Conservation (phyloP, 23 tunicate genomes). For the Ciona savignyi region DNA sequence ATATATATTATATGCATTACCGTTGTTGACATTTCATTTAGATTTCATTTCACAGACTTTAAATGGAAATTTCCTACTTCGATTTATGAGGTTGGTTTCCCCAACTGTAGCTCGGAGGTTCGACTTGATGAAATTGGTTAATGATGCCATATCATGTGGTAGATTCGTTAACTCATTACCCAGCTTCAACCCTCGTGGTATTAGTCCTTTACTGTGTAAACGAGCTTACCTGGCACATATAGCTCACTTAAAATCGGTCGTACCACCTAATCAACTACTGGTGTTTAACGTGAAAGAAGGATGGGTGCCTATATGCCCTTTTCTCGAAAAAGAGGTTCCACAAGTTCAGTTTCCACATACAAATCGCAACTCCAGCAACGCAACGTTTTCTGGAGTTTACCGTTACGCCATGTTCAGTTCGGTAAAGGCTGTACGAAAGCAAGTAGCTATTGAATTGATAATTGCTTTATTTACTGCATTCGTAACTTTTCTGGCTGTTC, state of each 20-base stretch:
- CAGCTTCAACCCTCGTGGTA: neutral
- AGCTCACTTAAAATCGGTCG: neutral
- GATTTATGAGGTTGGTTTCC: neutral
- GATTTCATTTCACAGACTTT: conserved; percentile 11
- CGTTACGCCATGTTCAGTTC: neutral
- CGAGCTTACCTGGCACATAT: conserved; percentile 14
- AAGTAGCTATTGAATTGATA: neutral
- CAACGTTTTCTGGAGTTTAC: conserved; percentile 1
- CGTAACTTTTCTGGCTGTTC: neutral
- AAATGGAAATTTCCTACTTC: conserved; percentile 1
- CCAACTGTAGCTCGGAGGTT: conserved; percentile 10
- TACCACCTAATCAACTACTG: neutral
- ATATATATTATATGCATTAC: no score
- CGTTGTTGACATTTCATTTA: no score
- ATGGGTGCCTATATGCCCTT: neutral
- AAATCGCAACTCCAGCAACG: conserved; percentile 4
- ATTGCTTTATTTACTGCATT: neutral
- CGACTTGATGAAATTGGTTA: conserved; percentile 6
- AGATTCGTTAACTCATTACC: neutral
- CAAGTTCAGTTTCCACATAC: conserved; percentile 10
- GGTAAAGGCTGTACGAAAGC: conserved; percentile 1
- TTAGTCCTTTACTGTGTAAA: conserved; percentile 11
- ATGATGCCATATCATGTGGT: conserved; percentile 10
- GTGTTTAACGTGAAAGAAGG: conserved; percentile 3
- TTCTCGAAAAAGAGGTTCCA: neutral